These are phyloP conservation scores for Clamator glandarius DNA, from an alignment of 2,797 vertebrate species.

Conservation along the genomic window DNA sequence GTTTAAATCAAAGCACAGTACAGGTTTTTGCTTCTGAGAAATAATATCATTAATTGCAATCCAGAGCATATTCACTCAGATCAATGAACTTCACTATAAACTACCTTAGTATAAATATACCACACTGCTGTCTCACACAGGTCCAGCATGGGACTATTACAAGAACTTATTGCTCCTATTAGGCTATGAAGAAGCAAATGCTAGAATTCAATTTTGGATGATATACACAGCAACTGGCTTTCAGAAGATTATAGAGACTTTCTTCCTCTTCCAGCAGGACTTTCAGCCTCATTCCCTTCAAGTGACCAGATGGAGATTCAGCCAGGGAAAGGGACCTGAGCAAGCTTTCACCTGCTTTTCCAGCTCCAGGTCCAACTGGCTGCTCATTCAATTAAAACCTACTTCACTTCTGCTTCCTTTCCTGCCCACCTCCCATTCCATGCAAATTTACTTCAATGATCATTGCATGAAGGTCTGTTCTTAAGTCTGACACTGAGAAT, in stretches of 20 bases:
- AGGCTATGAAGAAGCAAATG: background rate
- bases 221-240: background rate
- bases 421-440: background rate
- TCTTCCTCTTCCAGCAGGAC: background rate
- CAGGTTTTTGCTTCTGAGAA: background rate
- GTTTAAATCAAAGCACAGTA: background rate
- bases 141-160: background rate
- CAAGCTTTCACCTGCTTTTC: background rate
- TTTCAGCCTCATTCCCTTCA: background rate
- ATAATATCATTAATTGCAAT: background rate
- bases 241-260: background rate
- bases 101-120: background rate
- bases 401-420: background rate
- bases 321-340: background rate
- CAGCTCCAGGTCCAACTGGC: background rate
- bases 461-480: background rate
- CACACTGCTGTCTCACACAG: background rate
- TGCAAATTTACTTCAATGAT: rapidly evolving
- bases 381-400: background rate
- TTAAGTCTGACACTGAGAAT: background rate
- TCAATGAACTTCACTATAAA: background rate
- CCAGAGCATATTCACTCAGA: background rate
- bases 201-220: background rate
- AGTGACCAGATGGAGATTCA: background rate
- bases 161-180: background rate